phyloP scores from a whole-genome alignment of 2,113 vertebrate species.

The Thalassoma bifasciatum region DNA sequence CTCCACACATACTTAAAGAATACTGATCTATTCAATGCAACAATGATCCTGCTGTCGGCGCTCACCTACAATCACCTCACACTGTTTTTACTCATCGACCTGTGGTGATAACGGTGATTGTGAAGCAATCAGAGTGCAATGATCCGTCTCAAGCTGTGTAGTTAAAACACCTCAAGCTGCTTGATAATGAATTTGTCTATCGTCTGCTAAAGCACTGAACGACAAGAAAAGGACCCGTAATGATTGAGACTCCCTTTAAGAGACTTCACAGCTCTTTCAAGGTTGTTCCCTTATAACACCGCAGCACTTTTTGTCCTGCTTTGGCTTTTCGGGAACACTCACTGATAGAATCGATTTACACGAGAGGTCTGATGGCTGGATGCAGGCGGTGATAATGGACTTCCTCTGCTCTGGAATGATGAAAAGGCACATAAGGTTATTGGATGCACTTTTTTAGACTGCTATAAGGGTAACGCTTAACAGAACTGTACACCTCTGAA shows the following conservation, averaged over 20 bases:
- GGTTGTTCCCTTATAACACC: neutral
- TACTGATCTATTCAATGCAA: neutral
- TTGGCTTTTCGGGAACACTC: constrained; percentile 21
- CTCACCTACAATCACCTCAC: neutral
- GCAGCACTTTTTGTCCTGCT: neutral
- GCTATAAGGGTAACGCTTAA: neutral
- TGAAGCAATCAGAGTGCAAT: constrained; percentile 22
- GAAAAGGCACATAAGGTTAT: neutral
- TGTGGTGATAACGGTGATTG: constrained; percentile 9
- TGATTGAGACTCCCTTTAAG: neutral
- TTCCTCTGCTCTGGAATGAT: neutral
- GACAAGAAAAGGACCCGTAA: constrained; percentile 5
- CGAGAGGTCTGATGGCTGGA: neutral
- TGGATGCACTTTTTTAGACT: neutral
- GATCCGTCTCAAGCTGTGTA: constrained; percentile 5
- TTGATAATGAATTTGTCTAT: constrained; percentile 24
- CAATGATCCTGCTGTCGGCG: too few species aligned
- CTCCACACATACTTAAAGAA: neutral
- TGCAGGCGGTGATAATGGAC: constrained; percentile 31
- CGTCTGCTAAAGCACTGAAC: constrained; percentile 32
- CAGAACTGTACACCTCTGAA: neutral
- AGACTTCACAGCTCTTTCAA: constrained; percentile 29
- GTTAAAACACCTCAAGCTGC: constrained; percentile 5
- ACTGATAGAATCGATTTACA: constrained; percentile 23
- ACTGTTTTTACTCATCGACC: neutral